Percentiles rank a stretch among this genome's conserved stretches.
phyloP scores from a whole-genome alignment of 2,113 vertebrate genomes.

The Phalacrocorax brasilianus region DNA sequence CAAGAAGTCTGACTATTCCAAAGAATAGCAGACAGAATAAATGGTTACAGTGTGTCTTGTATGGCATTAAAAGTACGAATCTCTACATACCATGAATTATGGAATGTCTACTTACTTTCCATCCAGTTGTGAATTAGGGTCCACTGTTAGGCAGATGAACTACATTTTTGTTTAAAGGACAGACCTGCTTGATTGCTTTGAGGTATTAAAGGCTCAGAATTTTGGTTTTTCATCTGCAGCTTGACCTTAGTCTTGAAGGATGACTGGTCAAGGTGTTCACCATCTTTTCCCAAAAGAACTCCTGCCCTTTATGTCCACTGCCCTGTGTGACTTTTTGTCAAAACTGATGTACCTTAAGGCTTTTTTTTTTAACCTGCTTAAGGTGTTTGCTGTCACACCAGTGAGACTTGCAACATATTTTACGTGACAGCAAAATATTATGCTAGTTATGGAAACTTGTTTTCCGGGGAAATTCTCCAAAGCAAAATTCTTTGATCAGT shows the following conservation, averaged over 20 bases:
- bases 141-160: not conserved
- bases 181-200: not conserved
- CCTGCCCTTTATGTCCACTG: not conserved
- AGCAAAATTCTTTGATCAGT: not conserved
- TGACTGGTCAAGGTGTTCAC: not conserved
- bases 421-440: not conserved
- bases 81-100: not conserved
- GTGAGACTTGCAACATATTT: not conserved
- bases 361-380: not conserved
- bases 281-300: not conserved
- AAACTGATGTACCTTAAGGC: not conserved
- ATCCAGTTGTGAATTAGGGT: not conserved
- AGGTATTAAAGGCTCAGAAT: not conserved
- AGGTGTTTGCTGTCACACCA: not conserved
- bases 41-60: accelerated
- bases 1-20: not conserved
- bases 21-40: not conserved
- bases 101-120: not conserved
- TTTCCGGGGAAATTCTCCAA: not conserved
- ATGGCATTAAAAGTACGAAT: not conserved
- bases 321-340: not conserved
- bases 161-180: not conserved
- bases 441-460: not conserved
- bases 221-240: not conserved
- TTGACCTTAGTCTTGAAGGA: not conserved